These are phyloP conservation scores for Sisor rabdophorus DNA, from an alignment of 2,113 vertebrate species.

Conservation along the genomic window DNA sequence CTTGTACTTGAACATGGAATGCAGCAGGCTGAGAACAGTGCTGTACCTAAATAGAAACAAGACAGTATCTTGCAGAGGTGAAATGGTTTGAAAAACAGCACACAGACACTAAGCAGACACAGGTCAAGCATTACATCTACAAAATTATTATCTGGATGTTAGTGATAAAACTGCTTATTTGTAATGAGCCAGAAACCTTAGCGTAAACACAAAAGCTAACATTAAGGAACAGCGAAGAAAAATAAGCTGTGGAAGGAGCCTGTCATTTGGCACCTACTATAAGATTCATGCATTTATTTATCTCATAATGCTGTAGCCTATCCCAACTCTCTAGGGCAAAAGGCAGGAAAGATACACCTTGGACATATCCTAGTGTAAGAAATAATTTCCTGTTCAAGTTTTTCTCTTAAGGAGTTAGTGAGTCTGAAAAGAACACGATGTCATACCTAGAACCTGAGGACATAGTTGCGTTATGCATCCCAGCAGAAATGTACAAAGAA, in stretches of 20 bases:
- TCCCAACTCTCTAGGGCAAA: no score
- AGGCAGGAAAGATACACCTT: no score
- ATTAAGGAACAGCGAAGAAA: neutral
- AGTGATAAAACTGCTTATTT: neutral
- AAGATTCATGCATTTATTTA: no score
- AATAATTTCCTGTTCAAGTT: neutral
- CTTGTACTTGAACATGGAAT: neutral
- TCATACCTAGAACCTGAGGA: neutral
- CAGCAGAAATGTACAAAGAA: constrained; percentile 4
- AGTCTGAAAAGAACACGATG: neutral
- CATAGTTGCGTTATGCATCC: neutral
- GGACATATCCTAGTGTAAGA: no score
- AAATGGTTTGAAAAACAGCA: neutral
- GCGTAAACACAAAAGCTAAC: constrained; percentile 5
- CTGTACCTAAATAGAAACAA: constrained; percentile 3
- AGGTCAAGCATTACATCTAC: neutral
- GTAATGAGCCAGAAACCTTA: constrained; percentile 1
- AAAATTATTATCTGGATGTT: neutral
- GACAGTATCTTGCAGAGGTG: neutral
- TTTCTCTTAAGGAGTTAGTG: neutral
- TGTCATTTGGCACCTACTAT: neutral
- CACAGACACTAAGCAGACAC: neutral
- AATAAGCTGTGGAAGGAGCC: neutral
- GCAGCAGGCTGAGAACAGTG: neutral
- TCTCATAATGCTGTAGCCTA: no score